These are phyloP conservation scores for Adineta ricciae DNA, from an alignment of 2,888 invertebrate species.

Conservation along the genomic window DNA sequence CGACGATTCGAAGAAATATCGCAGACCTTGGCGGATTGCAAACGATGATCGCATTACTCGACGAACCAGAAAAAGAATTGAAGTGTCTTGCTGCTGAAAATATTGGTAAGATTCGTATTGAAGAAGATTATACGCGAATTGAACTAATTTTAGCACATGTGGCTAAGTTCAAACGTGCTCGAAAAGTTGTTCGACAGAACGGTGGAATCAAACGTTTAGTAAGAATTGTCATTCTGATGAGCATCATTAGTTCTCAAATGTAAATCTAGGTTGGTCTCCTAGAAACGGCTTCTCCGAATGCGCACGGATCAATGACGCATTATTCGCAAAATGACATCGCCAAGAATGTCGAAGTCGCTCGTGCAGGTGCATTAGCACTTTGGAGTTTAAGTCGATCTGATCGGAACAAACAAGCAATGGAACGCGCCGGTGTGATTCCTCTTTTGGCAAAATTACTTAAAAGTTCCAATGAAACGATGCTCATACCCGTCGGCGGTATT, in stretches of 20 bases:
- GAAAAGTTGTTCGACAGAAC: slow-evolving; percentile 68
- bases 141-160: slow-evolving; percentile 57
- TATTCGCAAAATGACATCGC: slow-evolving; percentile 38
- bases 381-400: slow-evolving; percentile 75
- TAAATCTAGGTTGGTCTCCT: background rate
- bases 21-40: slow-evolving; percentile 51
- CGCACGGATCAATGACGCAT: background rate
- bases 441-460: slow-evolving; percentile 65
- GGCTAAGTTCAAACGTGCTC: slow-evolving; percentile 70
- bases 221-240: slow-evolving; percentile 36
- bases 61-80: slow-evolving; percentile 71
- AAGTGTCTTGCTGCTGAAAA: slow-evolving; percentile 80
- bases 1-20: slow-evolving; percentile 48
- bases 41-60: slow-evolving; percentile 62
- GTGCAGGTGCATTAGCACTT: slow-evolving; percentile 63
- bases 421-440: slow-evolving; percentile 46
- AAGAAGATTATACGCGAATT: background rate
- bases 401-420: slow-evolving; percentile 66
- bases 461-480: slow-evolving; percentile 71
- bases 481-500: slow-evolving; percentile 75
- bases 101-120: slow-evolving; percentile 52
- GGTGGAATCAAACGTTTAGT: slow-evolving; percentile 63
- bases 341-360: slow-evolving; percentile 48
- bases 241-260: background rate
- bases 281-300: background rate